A percentile compares a stretch with the other conserved stretches of the same genome.
Conservation (phyloP, 2,888 invertebrate genomes). For the Empis livida region DNA sequence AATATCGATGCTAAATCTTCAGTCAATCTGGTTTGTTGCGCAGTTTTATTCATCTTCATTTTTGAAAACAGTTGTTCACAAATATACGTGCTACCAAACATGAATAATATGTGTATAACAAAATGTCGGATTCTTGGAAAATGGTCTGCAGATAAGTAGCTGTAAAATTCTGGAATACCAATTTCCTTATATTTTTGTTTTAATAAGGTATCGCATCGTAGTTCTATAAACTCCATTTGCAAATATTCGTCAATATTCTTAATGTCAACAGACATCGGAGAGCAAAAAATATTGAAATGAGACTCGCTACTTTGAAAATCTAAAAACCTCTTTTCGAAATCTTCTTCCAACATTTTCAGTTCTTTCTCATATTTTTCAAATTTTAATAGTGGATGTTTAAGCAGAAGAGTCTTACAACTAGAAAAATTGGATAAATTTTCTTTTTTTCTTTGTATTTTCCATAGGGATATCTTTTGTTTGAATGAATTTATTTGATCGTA, state of each 20-base stretch:
- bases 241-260: neutral
- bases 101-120: neutral
- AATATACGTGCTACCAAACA: neutral
- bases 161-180: neutral
- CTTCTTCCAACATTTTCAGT: neutral
- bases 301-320: too few relatives aligned
- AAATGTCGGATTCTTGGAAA: too few relatives aligned
- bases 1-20: slow-evolving; percentile 2
- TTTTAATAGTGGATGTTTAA: neutral
- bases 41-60: too few relatives aligned
- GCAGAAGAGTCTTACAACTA: too few relatives aligned
- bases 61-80: too few relatives aligned
- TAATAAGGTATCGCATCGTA: neutral
- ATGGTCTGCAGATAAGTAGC: too few relatives aligned
- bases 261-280: too few relatives aligned
- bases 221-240: slow-evolving; percentile 1
- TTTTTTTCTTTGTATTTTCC: neutral
- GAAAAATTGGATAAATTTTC: too few relatives aligned
- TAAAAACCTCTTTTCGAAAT: too few relatives aligned
- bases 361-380: neutral
- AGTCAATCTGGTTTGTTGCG: neutral
- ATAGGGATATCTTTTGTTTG: neutral
- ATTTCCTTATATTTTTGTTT: slow-evolving; percentile 1
- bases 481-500: neutral
- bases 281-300: too few relatives aligned